Evolutionary conservation across 2,113 vertebrate genomes (phyloP).

Genomic region (Gymnocephalus cernua): DNA sequence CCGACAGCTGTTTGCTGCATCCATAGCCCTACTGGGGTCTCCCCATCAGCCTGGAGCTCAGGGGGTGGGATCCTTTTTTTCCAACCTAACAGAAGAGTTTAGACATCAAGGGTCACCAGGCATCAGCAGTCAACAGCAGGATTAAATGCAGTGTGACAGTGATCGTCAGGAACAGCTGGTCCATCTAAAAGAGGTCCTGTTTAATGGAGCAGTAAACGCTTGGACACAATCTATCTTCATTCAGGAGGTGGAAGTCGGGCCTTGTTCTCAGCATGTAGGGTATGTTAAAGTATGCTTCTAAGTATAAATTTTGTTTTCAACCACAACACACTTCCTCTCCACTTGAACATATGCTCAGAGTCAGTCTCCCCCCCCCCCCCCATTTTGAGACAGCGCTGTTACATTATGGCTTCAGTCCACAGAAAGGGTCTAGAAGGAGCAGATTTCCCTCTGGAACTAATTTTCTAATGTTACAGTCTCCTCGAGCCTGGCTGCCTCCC

Average conservation of each 20-base stretch:
- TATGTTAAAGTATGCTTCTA: conserved; percentile 48
- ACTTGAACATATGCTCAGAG: conserved; percentile 67
- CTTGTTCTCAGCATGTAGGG: conserved; percentile 60
- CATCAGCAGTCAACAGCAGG: conserved; percentile 38
- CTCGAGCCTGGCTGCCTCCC: conserved; percentile 74
- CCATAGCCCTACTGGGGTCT: background rate
- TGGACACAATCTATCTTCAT: conserved; percentile 37
- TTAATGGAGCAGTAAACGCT: conserved; percentile 53
- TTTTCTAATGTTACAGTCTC: conserved; percentile 80
- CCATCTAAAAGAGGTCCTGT: conserved; percentile 33
- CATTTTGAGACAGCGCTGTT: conserved; percentile 59
- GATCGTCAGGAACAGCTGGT: conserved; percentile 68
- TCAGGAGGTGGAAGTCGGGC: conserved; percentile 37
- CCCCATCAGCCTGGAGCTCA: background rate
- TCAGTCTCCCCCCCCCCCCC: conserved; percentile 46
- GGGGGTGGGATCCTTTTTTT: background rate
- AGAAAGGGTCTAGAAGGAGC: conserved; percentile 69
- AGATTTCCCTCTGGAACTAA: conserved; percentile 84
- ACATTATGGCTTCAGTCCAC: conserved; percentile 73
- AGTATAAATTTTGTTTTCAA: conserved; percentile 63
- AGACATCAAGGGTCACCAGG: conserved; percentile 41
- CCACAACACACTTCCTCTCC: conserved; percentile 68
- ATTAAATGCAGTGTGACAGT: conserved; percentile 45
- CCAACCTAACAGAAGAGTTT: conserved; percentile 20
- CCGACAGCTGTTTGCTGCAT: background rate